Conservation (phyloP, 2,797 vertebrate species). For the Knipowitschia caucasica region DNA sequence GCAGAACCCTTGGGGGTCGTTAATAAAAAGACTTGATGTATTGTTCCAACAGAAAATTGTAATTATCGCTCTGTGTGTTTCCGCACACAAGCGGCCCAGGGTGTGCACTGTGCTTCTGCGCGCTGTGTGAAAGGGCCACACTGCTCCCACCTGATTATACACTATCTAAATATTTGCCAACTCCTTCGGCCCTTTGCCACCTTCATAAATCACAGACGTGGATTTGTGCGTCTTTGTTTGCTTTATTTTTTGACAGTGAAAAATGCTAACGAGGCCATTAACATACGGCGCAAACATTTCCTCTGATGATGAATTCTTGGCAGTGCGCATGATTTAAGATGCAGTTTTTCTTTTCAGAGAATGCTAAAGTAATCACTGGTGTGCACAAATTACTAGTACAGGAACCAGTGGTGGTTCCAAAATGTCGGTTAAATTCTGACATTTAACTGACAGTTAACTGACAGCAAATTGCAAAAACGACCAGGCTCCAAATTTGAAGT, state of each 20-base stretch:
- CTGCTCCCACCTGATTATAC: conserved; percentile 53
- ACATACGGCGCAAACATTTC: conserved; percentile 32
- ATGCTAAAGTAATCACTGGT: no score
- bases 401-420: no score
- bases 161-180: conserved; percentile 64
- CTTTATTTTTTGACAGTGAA: conserved; percentile 40
- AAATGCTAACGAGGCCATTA: conserved; percentile 54
- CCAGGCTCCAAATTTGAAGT: no score
- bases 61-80: conserved; percentile 46
- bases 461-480: no score
- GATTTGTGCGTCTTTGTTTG: conserved; percentile 55
- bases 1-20: conserved; percentile 42
- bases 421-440: no score
- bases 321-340: conserved; percentile 33
- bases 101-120: conserved; percentile 37
- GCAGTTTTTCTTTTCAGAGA: conserved; percentile 26
- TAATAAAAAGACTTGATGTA: conserved; percentile 62
- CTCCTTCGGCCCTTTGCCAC: conserved; percentile 51
- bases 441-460: no score
- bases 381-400: no score
- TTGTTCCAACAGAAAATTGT: conserved; percentile 52
- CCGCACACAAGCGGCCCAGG: conserved; percentile 18
- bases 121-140: conserved; percentile 35
- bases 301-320: conserved; percentile 43
- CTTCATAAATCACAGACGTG: conserved; percentile 51